Base-by-base conservation (phyloP, 53 echinoderm and acorn worm species). In the Actinopyga echinites region DNA sequence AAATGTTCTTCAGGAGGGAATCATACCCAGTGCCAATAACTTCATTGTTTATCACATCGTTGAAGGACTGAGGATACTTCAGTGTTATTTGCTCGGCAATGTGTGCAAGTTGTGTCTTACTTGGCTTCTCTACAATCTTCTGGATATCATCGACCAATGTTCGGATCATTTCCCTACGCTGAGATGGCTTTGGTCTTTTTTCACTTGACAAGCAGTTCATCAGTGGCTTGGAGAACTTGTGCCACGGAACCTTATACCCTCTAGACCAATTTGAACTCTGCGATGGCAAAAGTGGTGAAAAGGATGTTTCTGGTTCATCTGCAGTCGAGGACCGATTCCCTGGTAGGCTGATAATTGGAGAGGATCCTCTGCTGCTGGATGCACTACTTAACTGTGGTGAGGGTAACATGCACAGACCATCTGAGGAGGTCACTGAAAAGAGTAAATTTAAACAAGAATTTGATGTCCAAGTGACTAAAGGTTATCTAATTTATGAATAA, bases 21-120 rank as follows among this genome's bases (percentile, higher is more conserved):
- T 82, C 82, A 64, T 64, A 61, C 19, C 82, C 64, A 19, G 82
- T 82, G 13, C 82, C 82, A 20, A 82, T 42, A 17, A 26, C 43
- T 74, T 74, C 38, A 23, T 1, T 25, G 8, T 26, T 42, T 23
- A 74, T 74, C 4, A 49, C 53, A 28, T 74, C 74, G 43, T 74
- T 74, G 28, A 52, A 74, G 1, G 49, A 44, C 30, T 22, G 20
- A n/a, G 74, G 74, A 26, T 74, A 45, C 13, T 49, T 36, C 45
- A 45, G 4, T 7, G 45, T 49, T 9, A 74, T 74, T 26, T 52
- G 36, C 49, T 45, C 74, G 1, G 74, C 74, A 45, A 43, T 12
- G 6, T 45, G 74, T 4, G 22, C 37, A 17, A 74, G 52, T 52
- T 74, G 74, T 23, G 17, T 43, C 28, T 74, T 74, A 25, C 23